These are phyloP conservation scores for Pollenia labialis DNA, from an alignment of 2,888 invertebrate genomes.

Conservation along the genomic window DNA sequence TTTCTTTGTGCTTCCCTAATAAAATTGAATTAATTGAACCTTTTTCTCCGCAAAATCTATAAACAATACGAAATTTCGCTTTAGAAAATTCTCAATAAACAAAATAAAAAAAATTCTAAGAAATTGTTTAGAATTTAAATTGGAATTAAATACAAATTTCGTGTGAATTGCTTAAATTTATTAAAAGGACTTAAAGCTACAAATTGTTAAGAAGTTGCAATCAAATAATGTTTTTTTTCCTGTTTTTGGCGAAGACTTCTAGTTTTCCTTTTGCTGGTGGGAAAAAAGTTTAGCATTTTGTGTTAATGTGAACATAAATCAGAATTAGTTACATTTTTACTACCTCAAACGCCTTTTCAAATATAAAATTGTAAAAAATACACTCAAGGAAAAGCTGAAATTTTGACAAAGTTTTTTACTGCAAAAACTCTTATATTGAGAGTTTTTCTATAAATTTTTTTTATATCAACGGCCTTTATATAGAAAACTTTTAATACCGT, in stretches of 20 bases:
- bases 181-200: not conserved
- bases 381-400: not conserved
- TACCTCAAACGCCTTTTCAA: slow-evolving; percentile 12
- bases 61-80: not conserved
- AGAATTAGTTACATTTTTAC: slow-evolving; percentile 57
- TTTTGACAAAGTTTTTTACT: too few relatives aligned
- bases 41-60: not conserved
- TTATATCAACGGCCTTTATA: too few relatives aligned
- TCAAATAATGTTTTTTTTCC: not conserved
- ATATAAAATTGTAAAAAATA: not conserved
- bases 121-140: slow-evolving; percentile 22
- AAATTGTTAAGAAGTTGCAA: slow-evolving; percentile 25
- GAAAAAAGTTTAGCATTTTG: not conserved
- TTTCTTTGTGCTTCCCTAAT: not conserved
- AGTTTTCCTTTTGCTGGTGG: not conserved
- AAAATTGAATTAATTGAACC: slow-evolving; percentile 23
- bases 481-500: too few relatives aligned
- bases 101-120: not conserved
- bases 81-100: not conserved
- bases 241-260: not conserved
- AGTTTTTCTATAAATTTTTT: too few relatives aligned
- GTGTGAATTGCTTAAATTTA: slow-evolving; percentile 44
- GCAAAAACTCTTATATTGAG: too few relatives aligned
- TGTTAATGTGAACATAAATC: slow-evolving; percentile 48
- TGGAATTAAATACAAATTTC: slow-evolving; percentile 10